A percentile compares a stretch with the other conserved stretches of the same genome.
Conservation (phyloP, 2,888 invertebrate genomes). For the Aphodius sticticus region DNA sequence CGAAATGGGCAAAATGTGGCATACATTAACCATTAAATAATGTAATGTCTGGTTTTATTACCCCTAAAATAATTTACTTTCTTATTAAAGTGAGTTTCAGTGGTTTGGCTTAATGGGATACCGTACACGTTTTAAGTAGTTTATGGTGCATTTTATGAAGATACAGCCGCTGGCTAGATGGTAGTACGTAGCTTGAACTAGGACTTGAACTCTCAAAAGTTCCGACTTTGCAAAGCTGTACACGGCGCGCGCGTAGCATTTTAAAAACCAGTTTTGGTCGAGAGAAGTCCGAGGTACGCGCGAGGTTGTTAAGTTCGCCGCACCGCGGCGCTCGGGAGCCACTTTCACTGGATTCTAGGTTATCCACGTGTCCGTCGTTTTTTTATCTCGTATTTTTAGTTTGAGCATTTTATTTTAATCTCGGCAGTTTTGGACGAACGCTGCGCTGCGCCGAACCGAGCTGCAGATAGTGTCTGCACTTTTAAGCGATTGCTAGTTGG, state of each 20-base stretch:
- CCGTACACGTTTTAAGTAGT: not conserved
- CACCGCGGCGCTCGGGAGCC: constrained; percentile 44
- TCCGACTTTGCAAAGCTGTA: not conserved
- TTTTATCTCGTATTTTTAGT: constrained; percentile 51
- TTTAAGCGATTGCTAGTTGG: not conserved
- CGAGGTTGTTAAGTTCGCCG: constrained; percentile 42
- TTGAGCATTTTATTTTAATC: constrained; percentile 49
- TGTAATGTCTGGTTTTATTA: not conserved
- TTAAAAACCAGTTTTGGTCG: constrained; percentile 11
- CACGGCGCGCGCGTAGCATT: not conserved
- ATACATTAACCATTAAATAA: not conserved
- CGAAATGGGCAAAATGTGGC: not conserved
- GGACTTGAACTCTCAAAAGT: constrained; percentile 4
- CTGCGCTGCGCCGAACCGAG: not conserved
- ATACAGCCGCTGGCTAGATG: not conserved
- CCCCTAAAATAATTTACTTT: not conserved
- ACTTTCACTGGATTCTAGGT: constrained; percentile 53
- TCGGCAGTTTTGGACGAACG: constrained; percentile 23
- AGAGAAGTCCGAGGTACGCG: not conserved
- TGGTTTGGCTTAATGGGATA: not conserved
- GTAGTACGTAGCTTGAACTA: not conserved
- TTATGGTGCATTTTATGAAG: not conserved
- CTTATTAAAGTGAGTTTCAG: not conserved
- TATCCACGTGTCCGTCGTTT: constrained; percentile 51
- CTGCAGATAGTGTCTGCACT: not conserved